These are phyloP conservation scores for Dendroctonus ponderosae DNA, from an alignment of 1,140 invertebrate species.

Conservation along the genomic window DNA sequence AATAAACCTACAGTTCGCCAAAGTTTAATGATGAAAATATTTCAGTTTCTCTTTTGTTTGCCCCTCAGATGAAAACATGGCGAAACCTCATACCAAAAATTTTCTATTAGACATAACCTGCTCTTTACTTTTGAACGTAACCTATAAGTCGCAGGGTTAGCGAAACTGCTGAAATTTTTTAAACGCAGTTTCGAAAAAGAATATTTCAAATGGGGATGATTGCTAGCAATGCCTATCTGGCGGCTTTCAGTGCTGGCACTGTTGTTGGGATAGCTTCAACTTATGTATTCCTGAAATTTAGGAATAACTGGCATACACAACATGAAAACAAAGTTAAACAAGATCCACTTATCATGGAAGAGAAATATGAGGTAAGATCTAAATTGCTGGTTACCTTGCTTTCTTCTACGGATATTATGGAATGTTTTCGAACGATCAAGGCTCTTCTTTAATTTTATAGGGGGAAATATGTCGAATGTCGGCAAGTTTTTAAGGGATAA, in stretches of 20 bases:
- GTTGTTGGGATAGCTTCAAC: slow-evolving; percentile 40
- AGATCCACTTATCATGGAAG: slow-evolving; percentile 39
- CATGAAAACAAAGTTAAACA: slow-evolving; percentile 23
- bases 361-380: slow-evolving; percentile 44
- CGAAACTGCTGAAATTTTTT: background rate
- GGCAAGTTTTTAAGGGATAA: no score
- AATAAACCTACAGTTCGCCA: background rate
- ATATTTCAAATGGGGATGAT: slow-evolving; percentile 37
- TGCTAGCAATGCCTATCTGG: slow-evolving; percentile 39
- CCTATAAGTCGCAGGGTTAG: background rate
- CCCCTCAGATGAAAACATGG: background rate
- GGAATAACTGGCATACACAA: slow-evolving; percentile 15
- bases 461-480: no score
- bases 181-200: background rate
- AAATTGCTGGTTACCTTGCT: no score
- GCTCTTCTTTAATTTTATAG: no score
- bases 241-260: slow-evolving; percentile 42
- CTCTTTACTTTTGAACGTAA: background rate
- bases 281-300: slow-evolving; percentile 37
- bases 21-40: background rate
- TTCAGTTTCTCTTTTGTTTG: background rate
- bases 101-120: background rate
- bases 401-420: no score
- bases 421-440: no score
- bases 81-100: background rate